These are phyloP conservation scores for Criorhina ranunculi DNA, from an alignment of 2,888 invertebrate genomes.

Conservation along the genomic window DNA sequence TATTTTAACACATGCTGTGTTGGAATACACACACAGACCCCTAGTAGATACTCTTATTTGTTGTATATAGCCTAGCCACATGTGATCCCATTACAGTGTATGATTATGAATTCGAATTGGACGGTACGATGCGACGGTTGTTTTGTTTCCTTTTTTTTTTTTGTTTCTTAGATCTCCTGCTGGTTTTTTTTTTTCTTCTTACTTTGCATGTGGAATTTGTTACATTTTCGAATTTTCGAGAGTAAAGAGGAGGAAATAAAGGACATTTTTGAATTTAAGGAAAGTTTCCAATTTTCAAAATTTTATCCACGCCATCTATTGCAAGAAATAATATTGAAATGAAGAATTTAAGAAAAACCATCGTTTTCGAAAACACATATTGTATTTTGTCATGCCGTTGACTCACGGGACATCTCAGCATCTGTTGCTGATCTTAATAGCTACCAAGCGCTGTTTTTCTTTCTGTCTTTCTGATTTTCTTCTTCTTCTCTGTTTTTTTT, in stretches of 20 bases:
- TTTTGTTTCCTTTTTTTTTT: slow-evolving; percentile 19
- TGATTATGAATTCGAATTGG: slow-evolving; percentile 53
- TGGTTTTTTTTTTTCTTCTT: slow-evolving; percentile 52
- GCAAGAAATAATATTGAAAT: slow-evolving; percentile 32
- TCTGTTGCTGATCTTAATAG: slow-evolving; percentile 70
- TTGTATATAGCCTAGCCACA: slow-evolving; percentile 38
- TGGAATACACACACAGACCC: slow-evolving; percentile 4
- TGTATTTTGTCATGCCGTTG: slow-evolving; percentile 67
- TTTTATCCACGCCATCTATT: no score
- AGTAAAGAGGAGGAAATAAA: neutral
- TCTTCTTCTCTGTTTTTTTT: no score
- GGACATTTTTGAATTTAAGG: slow-evolving; percentile 7
- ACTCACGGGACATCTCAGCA: slow-evolving; percentile 67
- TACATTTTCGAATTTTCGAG: slow-evolving; percentile 21
- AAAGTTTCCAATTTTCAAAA: neutral
- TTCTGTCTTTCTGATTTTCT: no score
- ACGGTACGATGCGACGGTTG: slow-evolving; percentile 50
- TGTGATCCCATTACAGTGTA: slow-evolving; percentile 59
- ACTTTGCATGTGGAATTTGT: slow-evolving; percentile 65
- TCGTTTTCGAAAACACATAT: slow-evolving; percentile 60
- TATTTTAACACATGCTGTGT: slow-evolving; percentile 71
- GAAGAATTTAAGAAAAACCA: slow-evolving; percentile 50
- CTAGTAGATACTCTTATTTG: slow-evolving; percentile 9
- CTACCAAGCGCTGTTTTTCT: slow-evolving; percentile 46
- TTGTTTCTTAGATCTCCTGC: slow-evolving; percentile 65